Conservation (phyloP, 2,113 vertebrate species). For the Irena cyanogastra region DNA sequence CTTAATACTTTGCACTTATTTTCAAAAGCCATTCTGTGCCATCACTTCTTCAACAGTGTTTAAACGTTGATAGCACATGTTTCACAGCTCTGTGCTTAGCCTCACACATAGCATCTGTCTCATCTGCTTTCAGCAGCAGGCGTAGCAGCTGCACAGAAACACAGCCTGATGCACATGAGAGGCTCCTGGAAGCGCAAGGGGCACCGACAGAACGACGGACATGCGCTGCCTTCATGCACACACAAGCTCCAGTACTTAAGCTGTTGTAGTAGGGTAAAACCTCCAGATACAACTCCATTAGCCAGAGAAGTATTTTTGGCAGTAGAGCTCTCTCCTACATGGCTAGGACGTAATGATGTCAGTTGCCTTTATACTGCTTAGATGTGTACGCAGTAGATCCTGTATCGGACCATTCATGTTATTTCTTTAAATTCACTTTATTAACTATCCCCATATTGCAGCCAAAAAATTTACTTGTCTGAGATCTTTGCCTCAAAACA, state of each 20-base stretch:
- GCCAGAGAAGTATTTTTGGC: not conserved
- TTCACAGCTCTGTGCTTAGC: not conserved
- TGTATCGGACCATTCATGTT: accelerated
- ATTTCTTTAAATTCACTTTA: not conserved
- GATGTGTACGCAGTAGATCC: not conserved
- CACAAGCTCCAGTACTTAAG: not conserved
- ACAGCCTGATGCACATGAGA: accelerated
- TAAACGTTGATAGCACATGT: not conserved
- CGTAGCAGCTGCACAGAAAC: not conserved
- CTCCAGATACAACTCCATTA: not conserved
- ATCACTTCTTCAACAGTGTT: not conserved
- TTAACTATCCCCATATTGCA: not conserved
- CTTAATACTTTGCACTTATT: not conserved
- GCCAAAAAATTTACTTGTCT: not conserved
- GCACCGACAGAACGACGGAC: accelerated
- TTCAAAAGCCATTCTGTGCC: not conserved
- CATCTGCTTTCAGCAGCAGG: not conserved
- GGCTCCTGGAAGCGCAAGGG: not conserved
- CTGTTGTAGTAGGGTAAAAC: not conserved
- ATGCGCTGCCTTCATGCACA: accelerated
- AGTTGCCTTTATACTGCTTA: not conserved
- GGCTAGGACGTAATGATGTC: not conserved
- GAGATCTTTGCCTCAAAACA: not conserved
- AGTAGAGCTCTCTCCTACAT: not conserved
- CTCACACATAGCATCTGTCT: not conserved